phyloP scores from a whole-genome alignment of 2,113 vertebrate species.

The Rhegmatorhina hoffmannsi region DNA sequence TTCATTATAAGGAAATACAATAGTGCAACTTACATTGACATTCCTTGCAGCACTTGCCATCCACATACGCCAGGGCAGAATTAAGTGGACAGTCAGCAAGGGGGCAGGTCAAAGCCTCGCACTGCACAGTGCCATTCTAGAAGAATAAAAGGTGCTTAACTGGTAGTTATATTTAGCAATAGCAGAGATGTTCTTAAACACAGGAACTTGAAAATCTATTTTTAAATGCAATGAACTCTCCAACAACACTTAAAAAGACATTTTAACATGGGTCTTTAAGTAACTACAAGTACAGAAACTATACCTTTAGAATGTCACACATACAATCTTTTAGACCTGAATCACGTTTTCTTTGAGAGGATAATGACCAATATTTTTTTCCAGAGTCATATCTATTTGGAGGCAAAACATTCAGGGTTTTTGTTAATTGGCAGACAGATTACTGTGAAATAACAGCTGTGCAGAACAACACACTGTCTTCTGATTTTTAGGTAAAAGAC shows the following conservation, averaged over 20 bases:
- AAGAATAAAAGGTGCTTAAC: constrained; percentile 45
- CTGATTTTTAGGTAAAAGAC: neutral
- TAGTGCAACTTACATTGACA: constrained; percentile 88
- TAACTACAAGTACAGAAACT: neutral
- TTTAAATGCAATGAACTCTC: constrained; percentile 27
- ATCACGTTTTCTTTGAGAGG: neutral
- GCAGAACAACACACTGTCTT: neutral
- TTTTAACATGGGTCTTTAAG: neutral
- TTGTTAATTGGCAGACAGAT: neutral
- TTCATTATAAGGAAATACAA: neutral
- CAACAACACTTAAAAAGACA: neutral
- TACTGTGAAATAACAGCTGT: neutral
- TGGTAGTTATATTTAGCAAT: neutral
- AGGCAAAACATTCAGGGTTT: neutral
- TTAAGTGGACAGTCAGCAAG: constrained; percentile 83
- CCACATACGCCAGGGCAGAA: constrained; percentile 84
- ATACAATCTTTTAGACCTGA: neutral
- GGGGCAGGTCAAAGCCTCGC: constrained; percentile 87
- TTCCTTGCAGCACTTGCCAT: constrained; percentile 94
- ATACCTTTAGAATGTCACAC: neutral
- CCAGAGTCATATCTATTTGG: neutral
- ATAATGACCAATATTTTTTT: neutral
- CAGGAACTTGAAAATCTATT: neutral
- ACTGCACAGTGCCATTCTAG: constrained; percentile 93
- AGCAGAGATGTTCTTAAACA: neutral